Conservation (phyloP, 2,113 vertebrate species). For the Antechinus flavipes region DNA sequence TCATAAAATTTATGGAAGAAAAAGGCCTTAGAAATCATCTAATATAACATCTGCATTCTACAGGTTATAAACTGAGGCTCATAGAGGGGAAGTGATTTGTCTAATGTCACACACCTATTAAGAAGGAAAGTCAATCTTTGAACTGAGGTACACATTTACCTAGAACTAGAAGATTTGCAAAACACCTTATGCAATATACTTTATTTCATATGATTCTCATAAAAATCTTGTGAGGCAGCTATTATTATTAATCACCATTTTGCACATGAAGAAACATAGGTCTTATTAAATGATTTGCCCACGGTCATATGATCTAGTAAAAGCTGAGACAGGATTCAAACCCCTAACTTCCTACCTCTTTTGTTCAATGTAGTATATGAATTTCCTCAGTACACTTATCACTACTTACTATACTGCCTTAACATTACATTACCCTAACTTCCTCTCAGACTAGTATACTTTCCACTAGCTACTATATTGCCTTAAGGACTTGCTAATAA, state of each 20-base stretch:
- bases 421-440: not conserved
- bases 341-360: not conserved
- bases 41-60: not conserved
- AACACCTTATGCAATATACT: not conserved
- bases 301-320: not conserved
- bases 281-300: not conserved
- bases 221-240: not conserved
- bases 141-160: not conserved
- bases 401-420: not conserved
- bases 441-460: not conserved
- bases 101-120: not conserved
- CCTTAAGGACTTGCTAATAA: not conserved
- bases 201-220: not conserved
- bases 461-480: not conserved
- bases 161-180: not conserved
- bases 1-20: not conserved
- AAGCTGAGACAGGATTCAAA: not conserved
- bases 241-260: not conserved
- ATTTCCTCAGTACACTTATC: not conserved
- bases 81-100: not conserved
- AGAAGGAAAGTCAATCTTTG: not conserved
- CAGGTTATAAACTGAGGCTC: not conserved
- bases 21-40: not conserved
- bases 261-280: not conserved
- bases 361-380: not conserved